A percentile compares a stretch with the other conserved stretches of the same genome.
phyloP scores from a whole-genome alignment of 2,797 vertebrate species.

The Melopsittacus undulatus region DNA sequence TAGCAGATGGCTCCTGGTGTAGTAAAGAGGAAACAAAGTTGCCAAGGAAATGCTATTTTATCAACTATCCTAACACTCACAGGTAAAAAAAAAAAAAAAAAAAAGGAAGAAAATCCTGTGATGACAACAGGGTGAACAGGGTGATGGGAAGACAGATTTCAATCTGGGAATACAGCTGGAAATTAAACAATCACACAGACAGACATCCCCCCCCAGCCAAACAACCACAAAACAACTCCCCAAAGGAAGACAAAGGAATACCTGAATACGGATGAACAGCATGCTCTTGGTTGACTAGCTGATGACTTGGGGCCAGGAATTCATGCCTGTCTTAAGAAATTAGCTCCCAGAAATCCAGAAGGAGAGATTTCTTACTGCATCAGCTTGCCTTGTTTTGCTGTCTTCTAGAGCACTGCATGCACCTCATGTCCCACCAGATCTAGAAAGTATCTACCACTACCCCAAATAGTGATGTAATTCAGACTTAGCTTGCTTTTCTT shows the following conservation, averaged over 20 bases:
- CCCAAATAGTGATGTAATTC: conserved; percentile 20
- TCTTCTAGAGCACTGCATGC: neutral
- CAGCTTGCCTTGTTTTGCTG: conserved; percentile 22
- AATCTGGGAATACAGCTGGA: neutral
- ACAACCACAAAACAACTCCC: neutral
- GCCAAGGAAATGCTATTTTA: neutral
- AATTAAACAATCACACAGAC: neutral
- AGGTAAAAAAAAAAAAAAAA: neutral
- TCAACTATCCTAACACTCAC: neutral
- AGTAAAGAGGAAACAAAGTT: neutral
- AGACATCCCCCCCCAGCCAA: neutral
- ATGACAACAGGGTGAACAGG: neutral
- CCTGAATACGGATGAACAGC: neutral
- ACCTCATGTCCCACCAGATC: conserved; percentile 9
- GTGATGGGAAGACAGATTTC: neutral
- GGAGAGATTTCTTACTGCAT: neutral
- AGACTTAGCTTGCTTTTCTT: neutral
- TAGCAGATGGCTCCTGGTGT: neutral
- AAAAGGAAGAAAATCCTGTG: neutral
- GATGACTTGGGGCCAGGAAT: neutral
- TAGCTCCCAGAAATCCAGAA: neutral
- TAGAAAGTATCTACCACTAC: conserved; percentile 43
- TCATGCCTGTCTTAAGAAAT: neutral
- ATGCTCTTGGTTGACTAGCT: neutral
- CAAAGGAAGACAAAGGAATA: neutral